phyloP scores from a whole-genome alignment of 2,888 invertebrate species.

The Strigamia transsilvanica region DNA sequence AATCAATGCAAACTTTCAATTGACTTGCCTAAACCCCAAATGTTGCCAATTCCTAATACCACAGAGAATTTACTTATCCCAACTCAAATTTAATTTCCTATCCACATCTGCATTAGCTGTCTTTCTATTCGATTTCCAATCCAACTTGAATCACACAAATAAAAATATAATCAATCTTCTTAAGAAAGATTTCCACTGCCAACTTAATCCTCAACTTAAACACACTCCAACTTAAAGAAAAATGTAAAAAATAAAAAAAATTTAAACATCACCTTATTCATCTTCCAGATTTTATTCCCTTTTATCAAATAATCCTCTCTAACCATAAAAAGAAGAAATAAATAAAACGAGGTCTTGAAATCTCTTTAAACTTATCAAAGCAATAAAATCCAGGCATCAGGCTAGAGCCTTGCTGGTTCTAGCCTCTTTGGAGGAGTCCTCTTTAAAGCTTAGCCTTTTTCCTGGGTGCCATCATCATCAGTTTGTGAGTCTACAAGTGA shows the following conservation, averaged over 20 bases:
- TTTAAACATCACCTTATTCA: constrained; percentile 30
- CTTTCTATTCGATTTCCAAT: neutral
- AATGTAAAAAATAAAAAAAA: no score
- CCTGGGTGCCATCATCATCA: neutral
- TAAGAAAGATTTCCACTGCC: neutral
- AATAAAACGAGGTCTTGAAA: neutral
- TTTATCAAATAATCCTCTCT: constrained; percentile 24
- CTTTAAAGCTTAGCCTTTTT: constrained; percentile 17
- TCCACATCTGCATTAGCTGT: neutral
- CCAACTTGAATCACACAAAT: neutral
- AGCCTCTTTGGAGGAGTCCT: neutral
- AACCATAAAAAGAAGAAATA: neutral
- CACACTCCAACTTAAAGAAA: neutral
- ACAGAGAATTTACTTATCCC: neutral
- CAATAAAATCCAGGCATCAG: neutral
- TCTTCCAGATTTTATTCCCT: neutral
- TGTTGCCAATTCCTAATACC: neutral
- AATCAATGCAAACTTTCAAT: neutral
- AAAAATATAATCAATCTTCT: no score
- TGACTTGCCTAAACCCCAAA: neutral
- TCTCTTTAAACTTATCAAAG: constrained; percentile 20
- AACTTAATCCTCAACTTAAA: constrained; percentile 4
- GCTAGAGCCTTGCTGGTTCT: neutral
- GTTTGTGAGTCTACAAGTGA: neutral
- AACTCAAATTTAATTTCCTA: no score